These are phyloP conservation scores for Echinarachnius parma DNA, from an alignment of 53 echinoderm and acorn worm genomes.

Conservation along the genomic window DNA sequence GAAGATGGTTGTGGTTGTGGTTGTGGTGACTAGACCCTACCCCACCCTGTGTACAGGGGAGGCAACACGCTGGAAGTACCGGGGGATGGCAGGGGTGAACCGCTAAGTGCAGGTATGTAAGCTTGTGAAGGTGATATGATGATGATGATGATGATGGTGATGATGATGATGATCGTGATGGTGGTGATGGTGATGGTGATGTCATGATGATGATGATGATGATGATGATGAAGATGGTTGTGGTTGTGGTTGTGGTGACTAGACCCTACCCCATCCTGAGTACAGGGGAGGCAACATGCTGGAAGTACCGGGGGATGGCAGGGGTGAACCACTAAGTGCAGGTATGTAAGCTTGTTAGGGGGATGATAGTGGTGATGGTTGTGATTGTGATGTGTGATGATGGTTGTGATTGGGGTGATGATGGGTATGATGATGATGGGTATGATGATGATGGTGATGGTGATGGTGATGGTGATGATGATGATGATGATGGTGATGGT, in stretches of 20 bases:
- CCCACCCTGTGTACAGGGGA: too few species aligned
- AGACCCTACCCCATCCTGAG: too few species aligned
- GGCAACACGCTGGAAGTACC: too few species aligned
- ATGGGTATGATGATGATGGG: background rate
- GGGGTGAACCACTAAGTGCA: too few species aligned
- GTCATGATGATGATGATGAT: slow-evolving; percentile 19
- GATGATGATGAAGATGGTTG: slow-evolving; percentile 22
- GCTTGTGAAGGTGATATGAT: too few species aligned
- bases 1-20: background rate
- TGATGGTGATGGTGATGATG: background rate
- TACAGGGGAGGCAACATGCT: too few species aligned
- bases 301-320: too few species aligned
- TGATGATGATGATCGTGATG: slow-evolving; percentile 9
- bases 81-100: too few species aligned
- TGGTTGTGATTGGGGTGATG: background rate
- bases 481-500: background rate
- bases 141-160: slow-evolving; percentile 36
- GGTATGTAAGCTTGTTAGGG: too few species aligned
- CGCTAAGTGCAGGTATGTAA: too few species aligned
- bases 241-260: slow-evolving; percentile 1
- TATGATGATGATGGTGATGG: background rate
- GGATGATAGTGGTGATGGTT: background rate
- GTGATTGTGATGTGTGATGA: background rate
- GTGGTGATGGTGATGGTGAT: slow-evolving; percentile 19
- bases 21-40: too few species aligned